These are phyloP conservation scores for Helicoverpa assulta DNA, from an alignment of 2,888 invertebrate genomes.

Conservation along the genomic window DNA sequence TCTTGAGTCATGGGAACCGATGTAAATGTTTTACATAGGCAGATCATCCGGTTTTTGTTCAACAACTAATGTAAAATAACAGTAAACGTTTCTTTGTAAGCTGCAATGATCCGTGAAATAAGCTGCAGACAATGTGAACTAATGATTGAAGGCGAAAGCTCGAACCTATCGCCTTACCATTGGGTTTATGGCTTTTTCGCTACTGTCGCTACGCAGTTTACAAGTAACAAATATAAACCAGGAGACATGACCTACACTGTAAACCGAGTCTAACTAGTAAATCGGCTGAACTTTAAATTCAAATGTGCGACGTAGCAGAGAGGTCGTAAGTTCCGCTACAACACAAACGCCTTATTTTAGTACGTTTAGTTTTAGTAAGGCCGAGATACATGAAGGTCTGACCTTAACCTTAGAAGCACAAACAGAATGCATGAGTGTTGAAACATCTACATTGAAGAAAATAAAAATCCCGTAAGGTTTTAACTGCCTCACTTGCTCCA, in stretches of 20 bases:
- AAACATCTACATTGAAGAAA: slow-evolving; percentile 16
- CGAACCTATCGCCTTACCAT: slow-evolving; percentile 23
- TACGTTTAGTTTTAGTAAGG: slow-evolving; percentile 21
- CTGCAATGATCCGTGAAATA: slow-evolving; percentile 71
- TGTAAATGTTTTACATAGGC: slow-evolving; percentile 55
- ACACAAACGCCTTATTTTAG: slow-evolving; percentile 39
- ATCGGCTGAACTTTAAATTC: slow-evolving; percentile 42
- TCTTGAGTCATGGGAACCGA: slow-evolving; percentile 56
- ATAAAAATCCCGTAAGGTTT: slow-evolving; percentile 35
- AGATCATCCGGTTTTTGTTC: slow-evolving; percentile 67
- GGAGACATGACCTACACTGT: slow-evolving; percentile 12
- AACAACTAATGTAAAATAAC: slow-evolving; percentile 63
- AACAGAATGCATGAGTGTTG: slow-evolving; percentile 29
- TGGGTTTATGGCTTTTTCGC: slow-evolving; percentile 42
- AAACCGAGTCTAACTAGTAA: slow-evolving; percentile 22
- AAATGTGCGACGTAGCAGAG: slow-evolving; percentile 28
- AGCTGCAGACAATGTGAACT: slow-evolving; percentile 64
- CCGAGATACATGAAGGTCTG: slow-evolving; percentile 27
- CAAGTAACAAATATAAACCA: slow-evolving; percentile 15
- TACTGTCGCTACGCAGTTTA: slow-evolving; percentile 15
- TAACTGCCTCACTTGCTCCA: slow-evolving; percentile 32
- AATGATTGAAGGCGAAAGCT: slow-evolving; percentile 58
- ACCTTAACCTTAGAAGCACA: slow-evolving; percentile 34
- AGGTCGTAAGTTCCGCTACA: slow-evolving; percentile 46
- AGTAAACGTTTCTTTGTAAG: slow-evolving; percentile 65